A percentile compares a stretch with the other conserved stretches of the same genome.
phyloP scores from a whole-genome alignment of 1,140 invertebrate species.

The Ceratoteleas bidentatus region DNA sequence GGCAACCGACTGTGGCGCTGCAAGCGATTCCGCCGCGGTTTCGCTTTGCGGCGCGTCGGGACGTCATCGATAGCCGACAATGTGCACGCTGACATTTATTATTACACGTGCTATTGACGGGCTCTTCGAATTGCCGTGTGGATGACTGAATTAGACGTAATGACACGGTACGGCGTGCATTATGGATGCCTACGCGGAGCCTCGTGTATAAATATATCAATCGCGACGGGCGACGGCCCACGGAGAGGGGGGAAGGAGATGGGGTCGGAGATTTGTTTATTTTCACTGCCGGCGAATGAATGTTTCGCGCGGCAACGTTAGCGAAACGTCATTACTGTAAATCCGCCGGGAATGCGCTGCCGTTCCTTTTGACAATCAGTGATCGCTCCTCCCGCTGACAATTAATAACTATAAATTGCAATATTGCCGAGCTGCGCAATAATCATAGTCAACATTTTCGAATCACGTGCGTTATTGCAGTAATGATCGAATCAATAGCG shows the following conservation, averaged over 20 bases:
- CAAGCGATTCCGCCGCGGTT: constrained; percentile 4
- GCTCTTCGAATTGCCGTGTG: constrained; percentile 14
- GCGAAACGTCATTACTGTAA: constrained; percentile 7
- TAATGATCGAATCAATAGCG: constrained; percentile 4
- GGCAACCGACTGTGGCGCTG: constrained; percentile 5
- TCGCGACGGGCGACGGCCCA: background rate
- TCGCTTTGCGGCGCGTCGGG: background rate
- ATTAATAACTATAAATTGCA: constrained; percentile 23
- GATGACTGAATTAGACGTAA: constrained; percentile 35
- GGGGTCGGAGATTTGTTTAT: background rate
- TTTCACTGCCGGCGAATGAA: background rate
- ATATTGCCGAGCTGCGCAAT: background rate
- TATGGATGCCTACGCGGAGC: background rate
- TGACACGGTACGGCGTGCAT: constrained; percentile 12
- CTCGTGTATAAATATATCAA: constrained; percentile 1
- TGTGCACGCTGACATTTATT: constrained; percentile 27
- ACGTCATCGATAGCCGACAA: constrained; percentile 4
- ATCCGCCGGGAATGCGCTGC: constrained; percentile 1
- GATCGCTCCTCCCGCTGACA: constrained; percentile 2
- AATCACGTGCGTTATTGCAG: constrained; percentile 7
- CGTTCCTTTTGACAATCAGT: constrained; percentile 13
- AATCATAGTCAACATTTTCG: constrained; percentile 11
- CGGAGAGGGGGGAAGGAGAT: background rate
- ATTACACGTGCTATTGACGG: constrained; percentile 35
- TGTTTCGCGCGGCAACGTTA: background rate